A percentile compares a stretch with the other conserved stretches of the same genome.
Evolutionary conservation across 1,140 invertebrate species (phyloP).

Genomic region (Sarcophaga peregrina): DNA sequence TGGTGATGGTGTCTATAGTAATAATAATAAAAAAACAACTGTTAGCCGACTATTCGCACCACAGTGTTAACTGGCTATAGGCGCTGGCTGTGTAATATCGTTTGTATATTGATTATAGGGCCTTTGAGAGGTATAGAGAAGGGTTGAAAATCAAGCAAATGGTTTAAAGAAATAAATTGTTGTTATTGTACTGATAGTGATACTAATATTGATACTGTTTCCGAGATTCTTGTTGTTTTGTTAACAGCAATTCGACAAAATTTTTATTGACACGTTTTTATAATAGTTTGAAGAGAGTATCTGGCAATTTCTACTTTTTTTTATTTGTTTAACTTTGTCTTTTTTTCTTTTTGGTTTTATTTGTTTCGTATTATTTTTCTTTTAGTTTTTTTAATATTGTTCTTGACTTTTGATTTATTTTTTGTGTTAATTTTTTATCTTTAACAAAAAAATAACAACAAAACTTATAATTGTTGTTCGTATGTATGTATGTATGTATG

Average conservation of each 20-base stretch:
- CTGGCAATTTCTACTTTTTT: neutral
- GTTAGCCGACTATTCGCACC: constrained; percentile 39
- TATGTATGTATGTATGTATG: neutral
- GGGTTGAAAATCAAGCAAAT: neutral
- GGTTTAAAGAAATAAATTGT: no score
- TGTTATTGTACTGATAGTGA: neutral
- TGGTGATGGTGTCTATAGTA: neutral
- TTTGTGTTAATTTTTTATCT: constrained; percentile 40
- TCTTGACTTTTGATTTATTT: constrained; percentile 41
- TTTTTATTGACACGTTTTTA: constrained; percentile 29
- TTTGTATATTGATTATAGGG: no score
- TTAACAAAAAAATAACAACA: constrained; percentile 10
- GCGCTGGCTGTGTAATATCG: neutral
- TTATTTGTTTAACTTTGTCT: neutral
- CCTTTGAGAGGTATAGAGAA: neutral
- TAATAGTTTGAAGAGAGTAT: constrained; percentile 7
- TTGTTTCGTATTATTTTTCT: neutral
- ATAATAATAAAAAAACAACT: neutral
- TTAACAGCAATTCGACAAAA: constrained; percentile 35
- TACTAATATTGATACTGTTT: neutral
- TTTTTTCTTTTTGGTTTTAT: neutral
- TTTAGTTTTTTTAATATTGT: constrained; percentile 5
- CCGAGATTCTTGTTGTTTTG: neutral
- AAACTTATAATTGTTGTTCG: neutral
- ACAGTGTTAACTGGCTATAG: constrained; percentile 30